Conservation (phyloP, 2,797 vertebrate species). For the Rhabdomys pumilio region DNA sequence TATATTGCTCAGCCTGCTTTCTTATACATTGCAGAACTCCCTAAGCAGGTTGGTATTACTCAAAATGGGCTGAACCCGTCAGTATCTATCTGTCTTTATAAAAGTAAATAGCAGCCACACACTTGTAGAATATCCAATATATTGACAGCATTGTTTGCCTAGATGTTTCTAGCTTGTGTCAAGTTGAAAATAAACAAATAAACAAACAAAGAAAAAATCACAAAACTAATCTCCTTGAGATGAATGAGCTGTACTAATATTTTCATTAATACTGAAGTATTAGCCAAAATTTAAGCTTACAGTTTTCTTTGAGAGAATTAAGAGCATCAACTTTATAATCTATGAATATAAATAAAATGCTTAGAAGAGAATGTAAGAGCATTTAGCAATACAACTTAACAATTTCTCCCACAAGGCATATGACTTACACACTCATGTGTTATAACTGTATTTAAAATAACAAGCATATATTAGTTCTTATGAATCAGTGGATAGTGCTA, state of each 20-base stretch:
- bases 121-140: not conserved
- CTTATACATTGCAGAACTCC: not conserved
- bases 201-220: not conserved
- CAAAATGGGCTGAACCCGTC: not conserved
- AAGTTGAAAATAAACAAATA: not conserved
- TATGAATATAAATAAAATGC: not conserved
- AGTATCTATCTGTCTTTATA: not conserved
- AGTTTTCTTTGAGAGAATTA: not conserved
- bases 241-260: not conserved
- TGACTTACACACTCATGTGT: not conserved
- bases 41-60: not conserved
- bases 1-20: not conserved
- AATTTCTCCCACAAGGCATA: not conserved
- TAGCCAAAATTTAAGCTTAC: not conserved
- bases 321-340: not conserved
- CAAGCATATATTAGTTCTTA: too few relatives aligned
- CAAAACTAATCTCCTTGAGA: not conserved
- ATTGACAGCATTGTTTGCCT: not conserved
- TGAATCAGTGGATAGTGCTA: not conserved
- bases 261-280: too few relatives aligned
- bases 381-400: not conserved
- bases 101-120: not conserved
- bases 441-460: not conserved
- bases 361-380: too few relatives aligned
- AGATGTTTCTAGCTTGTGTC: not conserved